A percentile compares a stretch with the other conserved stretches of the same genome.
Evolutionary conservation across 2,113 vertebrate genomes (phyloP).

Genomic region (Orientallactaga bullata): DNA sequence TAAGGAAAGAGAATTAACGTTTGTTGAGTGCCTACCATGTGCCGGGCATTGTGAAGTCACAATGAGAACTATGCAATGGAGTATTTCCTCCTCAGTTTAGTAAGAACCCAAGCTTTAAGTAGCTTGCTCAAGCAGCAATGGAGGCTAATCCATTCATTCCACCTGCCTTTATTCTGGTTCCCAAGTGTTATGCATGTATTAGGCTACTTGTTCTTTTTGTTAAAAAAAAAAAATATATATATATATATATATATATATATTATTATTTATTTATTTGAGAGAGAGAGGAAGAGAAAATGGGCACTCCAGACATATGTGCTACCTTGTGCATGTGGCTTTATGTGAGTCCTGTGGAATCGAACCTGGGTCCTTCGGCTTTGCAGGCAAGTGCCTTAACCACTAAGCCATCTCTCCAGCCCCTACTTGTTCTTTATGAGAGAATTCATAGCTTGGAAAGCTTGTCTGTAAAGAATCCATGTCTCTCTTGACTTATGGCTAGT

Average conservation of each 20-base stretch:
- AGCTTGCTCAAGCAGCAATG: background rate
- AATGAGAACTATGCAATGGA: background rate
- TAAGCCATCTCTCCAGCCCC: too few species aligned
- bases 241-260: too few species aligned
- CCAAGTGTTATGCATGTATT: background rate
- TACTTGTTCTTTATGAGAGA: background rate
- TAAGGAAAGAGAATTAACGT: constrained; percentile 24
- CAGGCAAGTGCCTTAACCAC: too few species aligned
- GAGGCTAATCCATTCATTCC: background rate
- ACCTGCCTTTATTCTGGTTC: background rate
- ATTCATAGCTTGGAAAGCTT: background rate
- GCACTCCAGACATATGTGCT: too few species aligned
- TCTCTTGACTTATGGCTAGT: background rate
- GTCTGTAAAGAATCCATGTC: constrained; percentile 2
- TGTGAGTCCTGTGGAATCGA: too few species aligned
- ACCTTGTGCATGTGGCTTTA: too few species aligned
- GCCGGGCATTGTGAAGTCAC: background rate
- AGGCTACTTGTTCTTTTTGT: background rate
- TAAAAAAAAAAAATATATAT: too few species aligned
- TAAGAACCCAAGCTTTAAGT: background rate
- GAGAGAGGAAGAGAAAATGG: too few species aligned
- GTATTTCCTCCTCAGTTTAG: background rate
- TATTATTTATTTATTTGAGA: too few species aligned
- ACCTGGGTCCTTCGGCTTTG: too few species aligned
- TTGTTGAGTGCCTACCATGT: background rate